phyloP scores from a whole-genome alignment of 2,797 vertebrate species.

The Sebastolobus altivelis region DNA sequence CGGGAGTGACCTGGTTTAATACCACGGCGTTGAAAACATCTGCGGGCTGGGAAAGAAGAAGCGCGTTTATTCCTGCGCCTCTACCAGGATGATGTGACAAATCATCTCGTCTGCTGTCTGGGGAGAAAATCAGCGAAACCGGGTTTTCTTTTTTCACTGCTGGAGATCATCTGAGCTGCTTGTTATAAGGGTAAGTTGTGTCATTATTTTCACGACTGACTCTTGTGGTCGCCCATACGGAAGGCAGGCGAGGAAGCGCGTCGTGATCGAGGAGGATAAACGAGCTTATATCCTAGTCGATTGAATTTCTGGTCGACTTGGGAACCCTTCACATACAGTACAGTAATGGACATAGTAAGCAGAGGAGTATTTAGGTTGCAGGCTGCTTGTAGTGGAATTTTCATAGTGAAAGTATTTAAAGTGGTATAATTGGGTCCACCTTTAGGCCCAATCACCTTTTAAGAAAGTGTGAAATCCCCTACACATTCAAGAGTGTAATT shows the following conservation, averaged over 20 bases:
- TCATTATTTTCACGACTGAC: conserved; percentile 43
- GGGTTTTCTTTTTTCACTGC: conserved; percentile 52
- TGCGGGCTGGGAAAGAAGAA: conserved; percentile 45
- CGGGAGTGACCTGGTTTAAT: conserved; percentile 39
- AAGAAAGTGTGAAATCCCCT: conserved; percentile 35
- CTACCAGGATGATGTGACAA: conserved; percentile 83
- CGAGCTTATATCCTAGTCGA: conserved; percentile 16
- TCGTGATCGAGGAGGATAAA: conserved; percentile 65
- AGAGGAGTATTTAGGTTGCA: background rate
- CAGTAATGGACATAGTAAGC: background rate
- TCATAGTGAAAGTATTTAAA: conserved; percentile 53
- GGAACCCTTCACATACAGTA: background rate
- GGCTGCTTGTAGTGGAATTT: conserved; percentile 34
- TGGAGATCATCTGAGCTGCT: conserved; percentile 64
- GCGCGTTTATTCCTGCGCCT: conserved; percentile 59
- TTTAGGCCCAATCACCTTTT: conserved; percentile 49
- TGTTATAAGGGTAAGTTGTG: conserved; percentile 80
- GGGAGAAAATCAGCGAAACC: conserved; percentile 27
- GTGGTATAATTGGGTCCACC: conserved; percentile 10
- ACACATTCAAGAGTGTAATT: conserved; percentile 15
- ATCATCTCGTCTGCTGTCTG: conserved; percentile 49
- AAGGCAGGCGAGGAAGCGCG: conserved; percentile 69
- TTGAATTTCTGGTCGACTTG: conserved; percentile 33
- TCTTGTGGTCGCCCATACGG: conserved; percentile 48
- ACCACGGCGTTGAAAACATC: conserved; percentile 52